Base-by-base conservation (phyloP, 2,888 invertebrate species). In the Latheticus oryzae region DNA sequence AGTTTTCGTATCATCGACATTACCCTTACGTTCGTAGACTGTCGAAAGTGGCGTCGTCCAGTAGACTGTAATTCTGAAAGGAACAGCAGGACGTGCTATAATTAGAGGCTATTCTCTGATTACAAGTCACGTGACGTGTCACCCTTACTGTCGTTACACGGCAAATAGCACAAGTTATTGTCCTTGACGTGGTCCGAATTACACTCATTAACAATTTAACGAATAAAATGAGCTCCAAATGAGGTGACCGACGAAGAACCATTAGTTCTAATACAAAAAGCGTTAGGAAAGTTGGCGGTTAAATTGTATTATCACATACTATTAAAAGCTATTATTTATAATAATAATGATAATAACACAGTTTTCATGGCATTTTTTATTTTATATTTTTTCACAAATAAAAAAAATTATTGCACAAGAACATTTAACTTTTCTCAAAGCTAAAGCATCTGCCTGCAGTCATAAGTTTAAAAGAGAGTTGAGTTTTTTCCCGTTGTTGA, bases 41-140 rank as follows among this genome's bases (percentile, higher is more conserved):
- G 23, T 33, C 28, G 37, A 37, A 40, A 37, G 35, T 48, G 26
- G 48, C 30, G 48, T 24, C 15, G 45, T 35, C 32, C 26, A 15
- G 15, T 13, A 28, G 12, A 32, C 43, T 59, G 17, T 54, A 59
- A 50, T 54, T 50, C 51, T 56, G 51, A 51, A 47, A 55, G 35
- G 55, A 55, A 37, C 55, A 54, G 55, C 42, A 30, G 55, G 56
- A 60, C 56, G 56, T 52, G 60, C 43, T 51, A 52, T 66, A 69
- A 76, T 76, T 76, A 76, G 73, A 70, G 70, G 69, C 68, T 67
- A 73, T 72, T 72, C 75, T 74, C 72, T 74, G 73, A 76, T 76
- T 76, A 76, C 73, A 71, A 71, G 73, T 73, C 74, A 76, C 73
- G 74, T 75, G 75, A 75, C 70, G 68, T 64, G 66, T 70, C 70